Conservation (phyloP, 2,113 vertebrate genomes). For the Hemiprocne comata region DNA sequence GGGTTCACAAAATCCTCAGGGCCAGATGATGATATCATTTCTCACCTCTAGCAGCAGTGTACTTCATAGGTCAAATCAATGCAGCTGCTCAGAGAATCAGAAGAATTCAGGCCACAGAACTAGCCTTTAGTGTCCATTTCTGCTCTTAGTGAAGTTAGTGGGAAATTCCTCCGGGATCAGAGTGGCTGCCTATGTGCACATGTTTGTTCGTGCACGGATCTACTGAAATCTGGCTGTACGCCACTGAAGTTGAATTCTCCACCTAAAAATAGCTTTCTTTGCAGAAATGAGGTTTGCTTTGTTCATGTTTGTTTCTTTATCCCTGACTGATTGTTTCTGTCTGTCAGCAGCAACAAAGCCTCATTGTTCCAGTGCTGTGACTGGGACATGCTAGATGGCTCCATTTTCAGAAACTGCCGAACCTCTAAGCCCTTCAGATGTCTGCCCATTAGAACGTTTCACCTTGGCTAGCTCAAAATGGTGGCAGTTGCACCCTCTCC, state of each 20-base stretch:
- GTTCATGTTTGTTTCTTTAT: neutral
- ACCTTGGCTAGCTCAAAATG: neutral
- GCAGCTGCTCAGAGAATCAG: neutral
- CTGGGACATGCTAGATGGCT: accelerated
- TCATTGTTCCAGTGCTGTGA: neutral
- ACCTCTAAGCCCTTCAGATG: neutral
- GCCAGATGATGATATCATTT: neutral
- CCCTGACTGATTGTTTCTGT: neutral
- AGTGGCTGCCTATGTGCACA: neutral
- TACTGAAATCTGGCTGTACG: neutral
- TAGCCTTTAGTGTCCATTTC: neutral
- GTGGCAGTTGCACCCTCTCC: neutral
- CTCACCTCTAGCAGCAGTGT: neutral
- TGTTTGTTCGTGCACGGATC: neutral
- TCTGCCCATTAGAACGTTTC: neutral
- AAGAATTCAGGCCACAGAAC: neutral
- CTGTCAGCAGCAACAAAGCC: neutral
- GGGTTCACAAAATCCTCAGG: neutral
- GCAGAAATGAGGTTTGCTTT: neutral
- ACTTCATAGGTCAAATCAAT: neutral
- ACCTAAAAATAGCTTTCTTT: neutral
- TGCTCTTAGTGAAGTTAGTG: neutral
- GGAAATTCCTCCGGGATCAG: neutral
- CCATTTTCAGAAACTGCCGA: neutral
- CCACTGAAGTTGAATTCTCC: neutral